A percentile compares a stretch with the other conserved stretches of the same genome.
Evolutionary conservation across 53 echinoderm and acorn worm species (phyloP).

Genomic region (Apostichopus leukothele): DNA sequence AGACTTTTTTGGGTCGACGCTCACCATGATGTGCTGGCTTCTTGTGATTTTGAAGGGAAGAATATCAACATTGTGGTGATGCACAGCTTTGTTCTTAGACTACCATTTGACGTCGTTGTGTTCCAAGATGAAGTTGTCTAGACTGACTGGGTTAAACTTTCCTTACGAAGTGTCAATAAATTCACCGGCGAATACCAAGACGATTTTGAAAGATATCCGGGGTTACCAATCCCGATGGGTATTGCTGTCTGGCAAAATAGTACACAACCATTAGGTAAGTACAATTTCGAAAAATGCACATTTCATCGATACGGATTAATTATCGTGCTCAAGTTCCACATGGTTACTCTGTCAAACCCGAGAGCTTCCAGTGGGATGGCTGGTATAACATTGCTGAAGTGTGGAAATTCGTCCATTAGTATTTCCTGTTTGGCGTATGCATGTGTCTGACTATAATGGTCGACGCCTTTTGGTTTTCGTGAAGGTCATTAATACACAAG

Average conservation of each 20-base stretch:
- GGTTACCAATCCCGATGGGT: conserved; percentile 57
- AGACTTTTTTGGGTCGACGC: conserved; percentile 90
- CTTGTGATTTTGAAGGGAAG: conserved; percentile 71
- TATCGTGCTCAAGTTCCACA: too few relatives aligned
- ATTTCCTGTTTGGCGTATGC: too few relatives aligned
- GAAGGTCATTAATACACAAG: too few relatives aligned
- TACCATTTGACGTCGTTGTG: conserved; percentile 87
- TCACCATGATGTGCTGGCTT: conserved; percentile 71
- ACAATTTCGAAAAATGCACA: too few relatives aligned
- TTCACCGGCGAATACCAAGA: conserved; percentile 70
- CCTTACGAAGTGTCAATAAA: conserved; percentile 77
- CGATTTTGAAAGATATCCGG: conserved; percentile 47
- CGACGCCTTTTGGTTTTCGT: too few relatives aligned
- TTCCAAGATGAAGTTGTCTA: conserved; percentile 92
- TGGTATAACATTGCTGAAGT: too few relatives aligned
- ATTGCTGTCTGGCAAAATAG: conserved; percentile 55
- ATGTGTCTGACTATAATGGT: too few relatives aligned
- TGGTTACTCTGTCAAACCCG: too few relatives aligned
- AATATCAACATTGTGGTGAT: conserved; percentile 53
- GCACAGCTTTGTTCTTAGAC: conserved; percentile 57
- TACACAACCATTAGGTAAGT: conserved; percentile 49
- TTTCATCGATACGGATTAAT: too few relatives aligned
- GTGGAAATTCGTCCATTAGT: too few relatives aligned
- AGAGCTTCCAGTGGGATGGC: too few relatives aligned
- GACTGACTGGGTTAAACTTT: conserved; percentile 82